Conservation (phyloP, 2,113 vertebrate genomes). For the Acrocephalus arundinaceus region DNA sequence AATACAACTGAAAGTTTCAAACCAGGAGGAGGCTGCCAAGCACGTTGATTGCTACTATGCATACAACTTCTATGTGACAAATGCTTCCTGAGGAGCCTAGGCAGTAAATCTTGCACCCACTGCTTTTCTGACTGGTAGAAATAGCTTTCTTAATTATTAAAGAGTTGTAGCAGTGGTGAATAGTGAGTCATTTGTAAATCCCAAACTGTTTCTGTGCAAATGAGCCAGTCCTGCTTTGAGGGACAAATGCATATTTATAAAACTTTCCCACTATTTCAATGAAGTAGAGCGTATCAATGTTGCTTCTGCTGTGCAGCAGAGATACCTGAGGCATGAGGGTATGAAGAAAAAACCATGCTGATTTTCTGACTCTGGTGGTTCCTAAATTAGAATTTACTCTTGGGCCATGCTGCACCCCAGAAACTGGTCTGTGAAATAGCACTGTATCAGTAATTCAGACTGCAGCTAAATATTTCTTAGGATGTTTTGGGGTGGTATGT, state of each 20-base stretch:
- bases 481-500: not conserved
- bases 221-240: not conserved
- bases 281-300: not conserved
- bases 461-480: not conserved
- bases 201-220: not conserved
- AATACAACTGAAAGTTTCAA: not conserved
- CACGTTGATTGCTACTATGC: not conserved
- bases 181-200: not conserved
- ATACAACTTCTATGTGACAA: rapidly evolving
- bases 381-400: not conserved
- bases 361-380: not conserved
- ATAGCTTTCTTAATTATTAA: not conserved
- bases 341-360: not conserved
- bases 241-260: not conserved
- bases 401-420: not conserved
- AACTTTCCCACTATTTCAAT: not conserved
- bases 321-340: not conserved
- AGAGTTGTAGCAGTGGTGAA: not conserved
- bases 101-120: not conserved
- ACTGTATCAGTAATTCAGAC: not conserved
- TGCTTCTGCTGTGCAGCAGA: not conserved
- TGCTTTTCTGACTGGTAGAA: not conserved
- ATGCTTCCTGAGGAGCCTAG: not conserved
- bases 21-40: not conserved
- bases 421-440: not conserved